Evolutionary conservation across 2,797 vertebrate genomes (phyloP), one percentile per base, ranked within the genome.

Genomic region (Cynodonichthys magdalenae): DNA sequence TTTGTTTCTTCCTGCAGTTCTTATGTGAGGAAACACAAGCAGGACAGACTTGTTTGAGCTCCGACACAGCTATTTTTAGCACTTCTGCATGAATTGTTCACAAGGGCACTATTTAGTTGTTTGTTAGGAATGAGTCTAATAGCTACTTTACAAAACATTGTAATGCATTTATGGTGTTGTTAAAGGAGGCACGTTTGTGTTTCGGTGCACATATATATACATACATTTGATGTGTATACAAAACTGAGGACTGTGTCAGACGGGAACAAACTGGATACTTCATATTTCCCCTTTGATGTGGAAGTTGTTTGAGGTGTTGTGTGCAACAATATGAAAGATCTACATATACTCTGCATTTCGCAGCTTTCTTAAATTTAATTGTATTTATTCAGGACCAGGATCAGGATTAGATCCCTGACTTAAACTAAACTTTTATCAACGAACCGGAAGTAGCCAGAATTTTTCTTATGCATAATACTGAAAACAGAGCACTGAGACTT

Each of bases 221-320:
- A 2, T 14, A 39, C 14, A 52, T 36, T 63, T 72, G 66, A 56
- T 69, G 41, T 60, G 9, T 53, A 31, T 27, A 20, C 34, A 50
- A 1, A 34, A 18, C 31, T 27, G 59, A 77, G 51, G 48, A 60
- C 56, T 70, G 55, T 71, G 63, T 51, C 15, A 47, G 19, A 74
- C 71, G 80, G 67, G 78, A 84, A 80, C 77, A 79, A 71, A 74
- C 75, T 62, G 82, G 78, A 85, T 84, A 87, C 77, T 17, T 50
- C 62, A 76, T 84, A 85, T 78, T 79, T 76, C 65, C 79, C 66
- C 11, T 1, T 48, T 56, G 44, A 53, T 60, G 61, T 70, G 66
- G 61, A 80, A 77, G 61, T 53, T 57, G 34, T 68, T 44, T 72
- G 34, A 67, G 78, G 55, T 55, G 57, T 15, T 45, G 29, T 45